Base-by-base conservation (phyloP, 2,888 invertebrate genomes). In the Hypselothyrea guttata region DNA sequence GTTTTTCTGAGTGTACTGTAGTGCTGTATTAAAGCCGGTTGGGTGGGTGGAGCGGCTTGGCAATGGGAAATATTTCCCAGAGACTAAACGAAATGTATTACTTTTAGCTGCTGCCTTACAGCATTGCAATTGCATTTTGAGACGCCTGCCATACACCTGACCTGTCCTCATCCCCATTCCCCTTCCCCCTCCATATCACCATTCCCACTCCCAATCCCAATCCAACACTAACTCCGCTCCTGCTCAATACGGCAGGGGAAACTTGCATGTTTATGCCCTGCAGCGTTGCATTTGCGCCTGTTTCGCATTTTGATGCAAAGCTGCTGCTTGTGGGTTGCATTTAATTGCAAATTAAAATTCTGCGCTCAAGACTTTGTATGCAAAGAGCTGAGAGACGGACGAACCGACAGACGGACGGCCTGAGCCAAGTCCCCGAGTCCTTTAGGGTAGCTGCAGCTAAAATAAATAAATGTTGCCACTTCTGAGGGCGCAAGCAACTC, bases 341-440 rank as follows among this genome's bases (percentile, higher is more conserved):
- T 87, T 86, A 86, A 88, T 86, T 86, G 88, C 87, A 86, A 86
- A 88, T 86, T 86, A 86, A 86, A 88, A 88, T 86, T 88, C 87
- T 85, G 75, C 84, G 74, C 86, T 81, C 83, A 85, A 85, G 86
- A 83, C 71, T 68, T 72, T 74, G 72, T 81, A 72, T 62, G 71
- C 64, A 73, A 79, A 63, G 65, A 59, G 71, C 68, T 85, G 65
- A 61, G 67, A 64, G 83, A 61, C 57, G 9, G 49, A 33, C 44
- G 33, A 30, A 46, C 22, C 11, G 51, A 44, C 40, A 18, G 41
- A 53, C 64, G 48, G 52, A 38, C 41, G 41, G 33, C 11, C 27
- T 33, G 40, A 54, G 46, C 33, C 66, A 58, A 60, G 62, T 69
- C 73, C 49, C 28, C 53, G 37, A 67, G 57, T 61, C 77, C 71